phyloP scores from a whole-genome alignment of 2,113 vertebrate genomes.

The Thalassarche chlororhynchos region DNA sequence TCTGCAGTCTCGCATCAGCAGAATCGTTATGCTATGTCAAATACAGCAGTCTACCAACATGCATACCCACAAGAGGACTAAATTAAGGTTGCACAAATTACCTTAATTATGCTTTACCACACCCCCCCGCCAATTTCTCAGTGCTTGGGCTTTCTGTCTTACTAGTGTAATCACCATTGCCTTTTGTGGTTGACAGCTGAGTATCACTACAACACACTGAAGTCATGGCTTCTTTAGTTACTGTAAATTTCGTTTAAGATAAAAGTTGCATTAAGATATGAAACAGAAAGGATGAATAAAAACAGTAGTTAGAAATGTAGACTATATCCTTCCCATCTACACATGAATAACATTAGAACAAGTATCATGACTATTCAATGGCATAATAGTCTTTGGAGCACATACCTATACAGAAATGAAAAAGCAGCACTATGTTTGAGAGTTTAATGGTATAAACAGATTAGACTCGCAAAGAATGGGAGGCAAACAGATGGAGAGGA shows the following conservation, averaged over 20 bases:
- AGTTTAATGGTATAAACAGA: constrained; percentile 22
- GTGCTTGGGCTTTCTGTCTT: background rate
- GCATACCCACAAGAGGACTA: background rate
- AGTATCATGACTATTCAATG: background rate
- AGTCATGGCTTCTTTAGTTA: background rate
- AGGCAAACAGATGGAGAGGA: background rate
- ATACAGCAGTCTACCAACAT: background rate
- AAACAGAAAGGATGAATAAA: background rate
- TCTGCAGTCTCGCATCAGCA: background rate
- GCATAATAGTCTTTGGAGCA: background rate
- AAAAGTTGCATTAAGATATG: background rate
- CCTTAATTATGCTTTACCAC: background rate
- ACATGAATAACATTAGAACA: background rate
- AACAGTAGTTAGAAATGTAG: constrained; percentile 1
- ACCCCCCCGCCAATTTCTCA: background rate
- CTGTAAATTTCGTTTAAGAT: background rate
- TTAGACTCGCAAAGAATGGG: background rate
- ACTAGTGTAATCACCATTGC: background rate
- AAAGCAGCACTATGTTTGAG: background rate
- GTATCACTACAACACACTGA: background rate
- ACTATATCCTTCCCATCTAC: background rate
- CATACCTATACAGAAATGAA: background rate
- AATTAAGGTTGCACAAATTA: background rate
- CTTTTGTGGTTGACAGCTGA: background rate
- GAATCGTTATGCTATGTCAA: background rate